Evolutionary conservation across 2,113 vertebrate species (phyloP).

Genomic region (Xiphias gladius): DNA sequence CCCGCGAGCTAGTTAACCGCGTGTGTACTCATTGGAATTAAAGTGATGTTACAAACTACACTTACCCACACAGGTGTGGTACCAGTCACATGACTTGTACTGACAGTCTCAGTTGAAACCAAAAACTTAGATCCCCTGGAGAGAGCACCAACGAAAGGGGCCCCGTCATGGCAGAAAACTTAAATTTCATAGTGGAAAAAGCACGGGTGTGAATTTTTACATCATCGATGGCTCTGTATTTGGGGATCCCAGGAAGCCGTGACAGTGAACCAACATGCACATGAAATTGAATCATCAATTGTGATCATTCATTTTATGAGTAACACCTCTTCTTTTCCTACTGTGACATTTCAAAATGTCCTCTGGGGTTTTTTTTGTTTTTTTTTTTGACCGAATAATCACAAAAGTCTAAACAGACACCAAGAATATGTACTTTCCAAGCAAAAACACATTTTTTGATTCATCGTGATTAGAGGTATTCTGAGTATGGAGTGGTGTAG

Average conservation of each 20-base stretch:
- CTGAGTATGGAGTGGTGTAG: neutral
- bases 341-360: neutral
- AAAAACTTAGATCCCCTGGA: too few species aligned
- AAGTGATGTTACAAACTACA: too few species aligned
- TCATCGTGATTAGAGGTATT: constrained; percentile 14
- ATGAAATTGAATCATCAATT: neutral
- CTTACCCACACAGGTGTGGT: too few species aligned
- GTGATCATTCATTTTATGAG: constrained; percentile 4
- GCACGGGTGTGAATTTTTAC: neutral
- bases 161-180: too few species aligned
- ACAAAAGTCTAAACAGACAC: neutral
- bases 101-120: too few species aligned
- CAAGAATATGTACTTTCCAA: neutral
- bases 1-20: too few species aligned
- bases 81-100: too few species aligned
- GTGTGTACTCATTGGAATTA: too few species aligned
- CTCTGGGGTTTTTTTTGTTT: neutral
- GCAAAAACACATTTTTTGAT: neutral
- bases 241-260: neutral
- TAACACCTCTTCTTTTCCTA: constrained; percentile 13
- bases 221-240: neutral
- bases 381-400: neutral
- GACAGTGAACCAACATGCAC: too few species aligned
- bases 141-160: too few species aligned
- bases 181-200: too few species aligned